phyloP scores from a whole-genome alignment of 1,140 invertebrate species.

The Orius insidiosus region DNA sequence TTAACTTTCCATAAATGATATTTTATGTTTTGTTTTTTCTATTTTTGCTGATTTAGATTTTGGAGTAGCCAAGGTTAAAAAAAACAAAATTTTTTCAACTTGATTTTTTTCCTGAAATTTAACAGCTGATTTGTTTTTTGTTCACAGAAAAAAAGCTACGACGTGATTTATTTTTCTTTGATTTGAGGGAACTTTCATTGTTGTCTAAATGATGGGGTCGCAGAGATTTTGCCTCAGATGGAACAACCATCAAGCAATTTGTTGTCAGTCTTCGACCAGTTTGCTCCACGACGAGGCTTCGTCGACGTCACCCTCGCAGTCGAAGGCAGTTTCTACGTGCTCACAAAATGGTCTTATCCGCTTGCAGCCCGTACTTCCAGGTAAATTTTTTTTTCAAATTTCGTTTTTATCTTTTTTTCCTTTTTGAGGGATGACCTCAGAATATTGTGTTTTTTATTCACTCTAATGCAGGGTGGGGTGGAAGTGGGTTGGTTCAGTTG shows the following conservation, averaged over 20 bases:
- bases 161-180: too few relatives aligned
- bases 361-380: constrained; percentile 84
- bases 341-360: constrained; percentile 86
- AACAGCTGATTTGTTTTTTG: too few relatives aligned
- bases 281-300: constrained; percentile 79
- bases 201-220: constrained; percentile 16
- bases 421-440: neutral
- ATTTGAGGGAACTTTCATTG: too few relatives aligned
- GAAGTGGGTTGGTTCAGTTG: too few relatives aligned
- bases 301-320: constrained; percentile 86
- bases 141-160: too few relatives aligned
- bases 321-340: constrained; percentile 73
- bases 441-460: too few relatives aligned
- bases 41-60: neutral
- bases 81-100: neutral
- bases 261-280: constrained; percentile 75
- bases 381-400: too few relatives aligned
- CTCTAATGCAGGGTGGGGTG: too few relatives aligned
- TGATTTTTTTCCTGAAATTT: too few relatives aligned
- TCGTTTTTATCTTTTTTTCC: neutral
- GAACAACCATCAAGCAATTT: constrained; percentile 90
- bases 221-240: constrained; percentile 47
- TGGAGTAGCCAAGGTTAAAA: too few relatives aligned
- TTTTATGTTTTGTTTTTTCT: too few relatives aligned
- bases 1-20: too few relatives aligned